phyloP scores from a whole-genome alignment of 2,797 vertebrate genomes.

The Sorex maritimensis region DNA sequence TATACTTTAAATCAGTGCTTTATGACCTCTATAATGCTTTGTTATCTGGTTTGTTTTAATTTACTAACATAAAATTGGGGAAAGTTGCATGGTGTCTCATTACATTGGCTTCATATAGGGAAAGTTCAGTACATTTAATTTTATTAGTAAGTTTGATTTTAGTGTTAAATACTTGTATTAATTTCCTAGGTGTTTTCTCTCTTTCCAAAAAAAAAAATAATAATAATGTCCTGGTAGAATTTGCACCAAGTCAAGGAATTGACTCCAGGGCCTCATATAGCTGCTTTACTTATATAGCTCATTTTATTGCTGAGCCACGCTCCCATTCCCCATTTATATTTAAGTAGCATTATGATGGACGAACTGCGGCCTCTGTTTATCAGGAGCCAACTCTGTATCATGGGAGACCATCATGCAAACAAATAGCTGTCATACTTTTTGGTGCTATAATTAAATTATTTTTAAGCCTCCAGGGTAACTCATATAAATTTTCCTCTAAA shows the following conservation, averaged over 20 bases:
- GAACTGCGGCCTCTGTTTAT: too few species aligned
- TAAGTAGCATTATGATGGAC: too few species aligned
- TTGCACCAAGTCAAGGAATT: background rate
- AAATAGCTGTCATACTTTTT: background rate
- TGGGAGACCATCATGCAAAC: background rate
- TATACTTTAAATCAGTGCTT: conserved; percentile 50
- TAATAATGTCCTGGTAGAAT: conserved; percentile 41
- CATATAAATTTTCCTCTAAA: background rate
- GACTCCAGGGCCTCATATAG: too few species aligned
- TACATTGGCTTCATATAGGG: conserved; percentile 12
- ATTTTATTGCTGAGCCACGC: too few species aligned
- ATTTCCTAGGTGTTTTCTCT: background rate
- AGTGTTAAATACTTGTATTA: conserved; percentile 35
- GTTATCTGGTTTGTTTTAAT: conserved; percentile 34
- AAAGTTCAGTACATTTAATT: conserved; percentile 47
- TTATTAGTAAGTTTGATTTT: conserved; percentile 47
- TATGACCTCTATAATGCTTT: conserved; percentile 18
- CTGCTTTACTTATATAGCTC: too few species aligned
- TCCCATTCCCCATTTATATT: too few species aligned
- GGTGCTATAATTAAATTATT: conserved; percentile 4
- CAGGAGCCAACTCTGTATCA: background rate
- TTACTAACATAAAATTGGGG: conserved; percentile 52
- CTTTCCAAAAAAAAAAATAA: background rate
- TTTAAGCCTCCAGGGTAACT: background rate
- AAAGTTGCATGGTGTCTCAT: background rate